Evolutionary conservation across 1,140 invertebrate species (phyloP).

Genomic region (Lepeophtheirus salmonis): DNA sequence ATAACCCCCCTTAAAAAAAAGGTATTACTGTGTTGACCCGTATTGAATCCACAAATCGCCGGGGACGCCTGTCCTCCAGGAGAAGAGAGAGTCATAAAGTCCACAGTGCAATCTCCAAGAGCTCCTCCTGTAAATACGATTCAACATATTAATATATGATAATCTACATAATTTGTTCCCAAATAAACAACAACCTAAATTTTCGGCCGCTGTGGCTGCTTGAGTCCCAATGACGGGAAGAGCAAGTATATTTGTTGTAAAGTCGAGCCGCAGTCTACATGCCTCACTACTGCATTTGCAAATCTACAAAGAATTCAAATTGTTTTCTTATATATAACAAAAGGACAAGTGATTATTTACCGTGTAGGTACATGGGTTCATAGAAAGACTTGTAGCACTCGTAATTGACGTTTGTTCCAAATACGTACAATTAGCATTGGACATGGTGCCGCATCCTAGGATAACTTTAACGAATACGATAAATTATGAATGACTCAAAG

Average conservation of each 20-base stretch:
- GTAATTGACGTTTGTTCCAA: background rate
- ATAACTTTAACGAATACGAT: background rate
- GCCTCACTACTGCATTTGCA: no score
- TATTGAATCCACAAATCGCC: conserved; percentile 5
- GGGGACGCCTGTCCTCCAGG: background rate
- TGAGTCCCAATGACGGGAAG: background rate
- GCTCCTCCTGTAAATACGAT: background rate
- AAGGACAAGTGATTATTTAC: no score
- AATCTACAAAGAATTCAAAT: no score
- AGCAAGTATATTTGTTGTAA: background rate
- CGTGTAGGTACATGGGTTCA: background rate
- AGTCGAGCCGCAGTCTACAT: no score
- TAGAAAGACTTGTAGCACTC: background rate
- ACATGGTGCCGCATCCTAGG: background rate
- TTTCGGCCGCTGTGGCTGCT: background rate
- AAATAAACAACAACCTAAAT: background rate
- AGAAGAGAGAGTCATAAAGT: background rate
- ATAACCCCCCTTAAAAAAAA: background rate
- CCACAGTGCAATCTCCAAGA: background rate
- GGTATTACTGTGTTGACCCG: conserved; percentile 6
- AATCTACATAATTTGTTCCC: background rate
- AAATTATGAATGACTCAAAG: background rate
- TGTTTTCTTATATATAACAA: no score
- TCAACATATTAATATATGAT: no score
- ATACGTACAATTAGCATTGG: background rate